Conservation (phyloP, 2,113 vertebrate species). For the Paradisaea rubra region DNA sequence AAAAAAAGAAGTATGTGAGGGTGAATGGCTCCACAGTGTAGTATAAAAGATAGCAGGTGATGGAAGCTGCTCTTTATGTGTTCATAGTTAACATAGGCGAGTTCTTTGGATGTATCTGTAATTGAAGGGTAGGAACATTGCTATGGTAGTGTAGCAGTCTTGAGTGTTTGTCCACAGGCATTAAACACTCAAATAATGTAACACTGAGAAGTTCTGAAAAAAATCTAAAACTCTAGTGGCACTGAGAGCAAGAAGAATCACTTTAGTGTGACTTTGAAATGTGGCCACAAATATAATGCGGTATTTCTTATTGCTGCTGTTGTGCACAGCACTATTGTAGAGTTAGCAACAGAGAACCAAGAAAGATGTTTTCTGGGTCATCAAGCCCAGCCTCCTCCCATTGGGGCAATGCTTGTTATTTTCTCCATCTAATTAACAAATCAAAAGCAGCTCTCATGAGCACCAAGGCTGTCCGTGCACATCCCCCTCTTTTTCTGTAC, state of each 20-base stretch:
- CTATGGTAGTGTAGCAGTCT: background rate
- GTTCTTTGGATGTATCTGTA: background rate
- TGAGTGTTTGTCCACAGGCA: background rate
- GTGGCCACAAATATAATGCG: background rate
- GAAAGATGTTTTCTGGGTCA: background rate
- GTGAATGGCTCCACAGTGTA: background rate
- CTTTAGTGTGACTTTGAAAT: background rate
- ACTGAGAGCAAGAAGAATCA: background rate
- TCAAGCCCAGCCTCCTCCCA: background rate
- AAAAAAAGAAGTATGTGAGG: background rate
- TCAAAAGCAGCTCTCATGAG: background rate
- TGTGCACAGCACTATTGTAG: background rate
- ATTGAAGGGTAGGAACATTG: background rate
- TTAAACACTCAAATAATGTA: background rate
- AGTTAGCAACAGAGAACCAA: background rate
- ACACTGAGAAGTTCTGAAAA: background rate
- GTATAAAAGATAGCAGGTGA: background rate
- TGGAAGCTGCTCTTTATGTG: background rate
- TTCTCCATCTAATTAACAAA: background rate
- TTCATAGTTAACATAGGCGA: background rate
- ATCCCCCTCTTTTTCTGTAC: background rate
- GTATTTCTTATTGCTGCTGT: background rate
- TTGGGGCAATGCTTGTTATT: background rate
- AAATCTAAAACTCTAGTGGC: background rate
- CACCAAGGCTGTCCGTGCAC: background rate